Conservation (phyloP, 2,797 vertebrate genomes). For the Cyprinodon diabolis region DNA sequence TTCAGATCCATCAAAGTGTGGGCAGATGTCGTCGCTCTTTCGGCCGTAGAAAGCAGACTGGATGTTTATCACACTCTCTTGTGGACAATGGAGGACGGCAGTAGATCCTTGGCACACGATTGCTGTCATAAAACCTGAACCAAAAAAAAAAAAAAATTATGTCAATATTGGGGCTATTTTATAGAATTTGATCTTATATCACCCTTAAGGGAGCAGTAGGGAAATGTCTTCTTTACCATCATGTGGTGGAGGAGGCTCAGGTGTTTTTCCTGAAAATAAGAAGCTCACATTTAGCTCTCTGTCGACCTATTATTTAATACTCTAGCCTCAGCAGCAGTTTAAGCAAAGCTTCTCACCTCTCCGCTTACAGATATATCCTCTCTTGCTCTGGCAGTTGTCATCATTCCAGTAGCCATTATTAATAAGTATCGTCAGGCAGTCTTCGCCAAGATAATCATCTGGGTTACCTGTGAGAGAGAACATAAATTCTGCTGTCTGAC, state of each 20-base stretch:
- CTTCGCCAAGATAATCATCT: slow-evolving; percentile 75
- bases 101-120: slow-evolving; percentile 74
- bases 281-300: neutral
- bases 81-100: slow-evolving; percentile 75
- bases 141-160: too few species aligned
- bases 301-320: neutral
- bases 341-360: slow-evolving; percentile 61
- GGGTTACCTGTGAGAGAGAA: slow-evolving; percentile 74
- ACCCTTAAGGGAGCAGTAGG: neutral
- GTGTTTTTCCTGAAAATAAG: slow-evolving; percentile 72
- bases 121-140: slow-evolving; percentile 74
- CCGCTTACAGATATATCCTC: slow-evolving; percentile 83
- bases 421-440: slow-evolving; percentile 80
- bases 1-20: slow-evolving; percentile 52
- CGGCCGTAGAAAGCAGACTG: slow-evolving; percentile 82
- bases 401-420: slow-evolving; percentile 83
- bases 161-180: neutral
- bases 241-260: slow-evolving; percentile 79
- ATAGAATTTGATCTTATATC: neutral
- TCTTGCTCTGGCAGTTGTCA: slow-evolving; percentile 75
- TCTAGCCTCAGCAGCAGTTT: neutral
- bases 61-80: slow-evolving; percentile 81
- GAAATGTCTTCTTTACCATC: slow-evolving; percentile 70
- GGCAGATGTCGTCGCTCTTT: slow-evolving; percentile 70
- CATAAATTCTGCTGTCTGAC: neutral